Conservation (phyloP, 2,888 invertebrate genomes). For the Sarcophaga rosellei region DNA sequence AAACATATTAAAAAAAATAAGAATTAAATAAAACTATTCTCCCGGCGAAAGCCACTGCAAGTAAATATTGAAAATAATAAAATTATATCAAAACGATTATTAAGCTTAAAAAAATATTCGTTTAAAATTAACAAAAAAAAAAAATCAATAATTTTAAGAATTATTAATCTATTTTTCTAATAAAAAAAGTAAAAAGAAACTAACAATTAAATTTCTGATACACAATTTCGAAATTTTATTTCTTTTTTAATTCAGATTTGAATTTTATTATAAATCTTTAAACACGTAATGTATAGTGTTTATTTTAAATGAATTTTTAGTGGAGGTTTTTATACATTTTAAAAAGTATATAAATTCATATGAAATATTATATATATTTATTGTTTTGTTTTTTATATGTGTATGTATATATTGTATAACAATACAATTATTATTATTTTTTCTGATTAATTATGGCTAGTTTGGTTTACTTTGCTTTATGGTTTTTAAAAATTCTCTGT, state of each 20-base stretch:
- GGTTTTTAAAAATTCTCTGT: conserved; percentile 34
- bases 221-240: too few relatives aligned
- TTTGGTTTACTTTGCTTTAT: conserved; percentile 8
- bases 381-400: not conserved
- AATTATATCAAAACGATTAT: too few relatives aligned
- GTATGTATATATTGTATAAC: conserved; percentile 32
- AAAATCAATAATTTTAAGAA: not conserved
- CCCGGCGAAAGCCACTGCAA: too few relatives aligned
- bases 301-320: too few relatives aligned
- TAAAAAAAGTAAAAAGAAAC: not conserved
- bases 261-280: too few relatives aligned
- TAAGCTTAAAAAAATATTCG: not conserved
- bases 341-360: conserved; percentile 22
- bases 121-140: conserved; percentile 25
- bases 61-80: too few relatives aligned
- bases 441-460: conserved; percentile 47
- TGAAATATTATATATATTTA: not conserved
- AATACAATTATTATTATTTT: conserved; percentile 1
- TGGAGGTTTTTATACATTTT: not conserved
- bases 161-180: not conserved
- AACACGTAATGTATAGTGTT: too few relatives aligned
- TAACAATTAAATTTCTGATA: not conserved
- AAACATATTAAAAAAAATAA: too few relatives aligned
- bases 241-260: too few relatives aligned
- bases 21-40: too few relatives aligned